Conservation (phyloP, 1,140 invertebrate species). For the Brachionus rotundiformis region DNA sequence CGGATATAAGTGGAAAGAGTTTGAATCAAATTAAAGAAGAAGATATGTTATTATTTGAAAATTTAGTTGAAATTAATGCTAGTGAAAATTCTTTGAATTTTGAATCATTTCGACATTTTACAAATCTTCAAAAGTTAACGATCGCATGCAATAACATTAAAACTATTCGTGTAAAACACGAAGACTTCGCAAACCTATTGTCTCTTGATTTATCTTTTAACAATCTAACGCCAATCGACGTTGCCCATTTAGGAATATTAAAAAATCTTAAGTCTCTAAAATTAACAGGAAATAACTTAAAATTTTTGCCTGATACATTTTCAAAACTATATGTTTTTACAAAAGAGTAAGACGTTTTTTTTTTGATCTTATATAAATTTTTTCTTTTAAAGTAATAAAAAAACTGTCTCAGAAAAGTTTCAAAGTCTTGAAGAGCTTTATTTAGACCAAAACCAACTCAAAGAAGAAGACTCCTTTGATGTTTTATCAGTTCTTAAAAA, state of each 20-base stretch:
- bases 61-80: slow-evolving; percentile 63
- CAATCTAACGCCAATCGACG: slow-evolving; percentile 60
- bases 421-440: slow-evolving; percentile 41
- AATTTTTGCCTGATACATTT: slow-evolving; percentile 55
- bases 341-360: slow-evolving; percentile 27
- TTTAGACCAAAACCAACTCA: slow-evolving; percentile 40
- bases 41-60: slow-evolving; percentile 62
- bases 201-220: slow-evolving; percentile 63
- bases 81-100: slow-evolving; percentile 62
- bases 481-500: slow-evolving; percentile 35
- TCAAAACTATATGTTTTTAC: slow-evolving; percentile 48
- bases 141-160: slow-evolving; percentile 58
- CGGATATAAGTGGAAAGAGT: slow-evolving; percentile 60
- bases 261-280: slow-evolving; percentile 59
- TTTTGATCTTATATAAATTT: background rate
- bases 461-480: slow-evolving; percentile 47
- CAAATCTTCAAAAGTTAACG: slow-evolving; percentile 59
- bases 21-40: slow-evolving; percentile 60
- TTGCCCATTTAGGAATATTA: slow-evolving; percentile 59
- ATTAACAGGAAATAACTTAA: slow-evolving; percentile 61
- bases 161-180: slow-evolving; percentile 36
- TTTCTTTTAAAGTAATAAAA: slow-evolving; percentile 25
- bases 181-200: slow-evolving; percentile 31
- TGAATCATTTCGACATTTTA: slow-evolving; percentile 61
- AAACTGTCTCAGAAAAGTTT: slow-evolving; percentile 46